Evolutionary conservation across 1,140 invertebrate species (phyloP).

Genomic region (Macrostomum lignano): DNA sequence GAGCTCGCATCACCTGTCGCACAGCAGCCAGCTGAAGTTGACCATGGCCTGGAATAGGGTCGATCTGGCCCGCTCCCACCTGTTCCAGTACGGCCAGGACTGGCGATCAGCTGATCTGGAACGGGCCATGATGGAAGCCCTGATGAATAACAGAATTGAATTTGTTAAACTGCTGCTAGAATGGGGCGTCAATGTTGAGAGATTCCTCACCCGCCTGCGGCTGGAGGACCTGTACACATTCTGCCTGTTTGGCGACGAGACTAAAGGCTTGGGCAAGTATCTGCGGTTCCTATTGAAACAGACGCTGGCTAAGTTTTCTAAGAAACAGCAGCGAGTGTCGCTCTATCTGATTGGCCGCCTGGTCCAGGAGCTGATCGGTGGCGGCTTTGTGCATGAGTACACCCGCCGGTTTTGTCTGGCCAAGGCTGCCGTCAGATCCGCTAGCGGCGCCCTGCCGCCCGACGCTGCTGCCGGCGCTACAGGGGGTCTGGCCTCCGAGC

Average conservation of each 20-base stretch:
- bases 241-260: no score
- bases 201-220: conserved; percentile 70
- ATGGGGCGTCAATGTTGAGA: conserved; percentile 88
- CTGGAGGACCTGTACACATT: conserved; percentile 86
- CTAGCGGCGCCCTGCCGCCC: no score
- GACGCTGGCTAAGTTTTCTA: no score
- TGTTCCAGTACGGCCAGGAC: conserved; percentile 78
- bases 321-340: background rate
- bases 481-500: no score
- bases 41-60: conserved; percentile 87
- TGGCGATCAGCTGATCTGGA: conserved; percentile 64
- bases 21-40: conserved; percentile 55
- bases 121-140: conserved; percentile 87
- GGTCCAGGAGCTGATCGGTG: conserved; percentile 4
- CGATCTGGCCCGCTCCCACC: conserved; percentile 73
- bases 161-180: conserved; percentile 81
- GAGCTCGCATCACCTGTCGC: background rate
- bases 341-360: conserved; percentile 4
- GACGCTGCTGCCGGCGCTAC: no score
- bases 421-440: no score
- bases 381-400: conserved; percentile 6
- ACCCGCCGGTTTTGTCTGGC: no score
- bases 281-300: no score
- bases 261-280: no score
- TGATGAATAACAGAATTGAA: conserved; percentile 76